Evolutionary conservation across 2,113 vertebrate species (phyloP).

Genomic region (Donacobius atricapilla): DNA sequence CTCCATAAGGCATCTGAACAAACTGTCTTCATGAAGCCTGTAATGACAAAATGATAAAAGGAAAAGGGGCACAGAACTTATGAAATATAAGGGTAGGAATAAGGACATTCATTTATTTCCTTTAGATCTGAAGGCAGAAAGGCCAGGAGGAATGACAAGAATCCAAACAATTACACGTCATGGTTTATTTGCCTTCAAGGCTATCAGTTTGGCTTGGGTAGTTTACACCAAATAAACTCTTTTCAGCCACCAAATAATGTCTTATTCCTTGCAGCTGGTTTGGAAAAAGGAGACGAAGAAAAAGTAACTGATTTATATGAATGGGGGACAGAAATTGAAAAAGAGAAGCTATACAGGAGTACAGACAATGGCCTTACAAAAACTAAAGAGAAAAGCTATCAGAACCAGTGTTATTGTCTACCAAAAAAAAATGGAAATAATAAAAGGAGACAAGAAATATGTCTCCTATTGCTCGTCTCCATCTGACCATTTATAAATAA

Average conservation of each 20-base stretch:
- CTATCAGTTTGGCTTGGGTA: neutral
- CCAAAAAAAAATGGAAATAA: neutral
- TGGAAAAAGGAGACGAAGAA: neutral
- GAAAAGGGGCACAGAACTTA: neutral
- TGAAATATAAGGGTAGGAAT: neutral
- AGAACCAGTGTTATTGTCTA: neutral
- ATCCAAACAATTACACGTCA: neutral
- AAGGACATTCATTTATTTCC: neutral
- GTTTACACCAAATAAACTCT: neutral
- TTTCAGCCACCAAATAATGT: neutral
- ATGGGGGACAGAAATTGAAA: neutral
- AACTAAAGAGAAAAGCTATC: neutral
- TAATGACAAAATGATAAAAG: neutral
- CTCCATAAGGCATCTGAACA: neutral
- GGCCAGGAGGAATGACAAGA: neutral
- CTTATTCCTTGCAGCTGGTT: neutral
- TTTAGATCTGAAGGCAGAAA: neutral
- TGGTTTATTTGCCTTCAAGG: neutral
- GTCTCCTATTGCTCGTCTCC: neutral
- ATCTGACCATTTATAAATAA: neutral
- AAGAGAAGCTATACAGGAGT: neutral
- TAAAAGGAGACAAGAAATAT: neutral
- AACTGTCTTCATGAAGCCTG: neutral
- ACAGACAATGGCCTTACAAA: neutral
- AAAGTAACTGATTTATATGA: neutral